phyloP scores from a whole-genome alignment of 1,140 invertebrate genomes.

The Scaptomyza graminum region DNA sequence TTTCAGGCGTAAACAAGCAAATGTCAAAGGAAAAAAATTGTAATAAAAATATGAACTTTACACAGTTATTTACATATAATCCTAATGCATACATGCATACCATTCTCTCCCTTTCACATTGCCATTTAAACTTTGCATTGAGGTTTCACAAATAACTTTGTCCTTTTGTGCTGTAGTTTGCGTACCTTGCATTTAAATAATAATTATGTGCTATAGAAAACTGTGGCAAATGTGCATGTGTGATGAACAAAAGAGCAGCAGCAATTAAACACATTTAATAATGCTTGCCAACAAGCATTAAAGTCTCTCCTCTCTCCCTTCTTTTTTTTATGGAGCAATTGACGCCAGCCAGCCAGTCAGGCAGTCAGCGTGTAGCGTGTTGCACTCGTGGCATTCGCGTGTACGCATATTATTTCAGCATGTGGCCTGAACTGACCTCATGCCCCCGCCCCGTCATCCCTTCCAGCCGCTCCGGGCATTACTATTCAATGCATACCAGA shows the following conservation, averaged over 20 bases:
- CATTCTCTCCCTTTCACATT: no score
- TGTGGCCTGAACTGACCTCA: slow-evolving; percentile 15
- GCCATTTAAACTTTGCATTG: neutral
- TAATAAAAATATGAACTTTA: neutral
- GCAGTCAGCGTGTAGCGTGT: slow-evolving; percentile 1
- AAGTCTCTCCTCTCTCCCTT: neutral
- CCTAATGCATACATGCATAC: no score
- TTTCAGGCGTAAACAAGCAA: slow-evolving; percentile 48
- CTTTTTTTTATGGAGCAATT: slow-evolving; percentile 1
- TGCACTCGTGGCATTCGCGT: slow-evolving; percentile 35
- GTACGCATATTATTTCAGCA: slow-evolving; percentile 49
- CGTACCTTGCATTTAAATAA: slow-evolving; percentile 57
- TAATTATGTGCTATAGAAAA: slow-evolving; percentile 57
- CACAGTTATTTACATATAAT: no score
- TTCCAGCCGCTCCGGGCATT: no score
- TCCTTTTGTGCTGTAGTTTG: neutral
- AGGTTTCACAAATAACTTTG: slow-evolving; percentile 52
- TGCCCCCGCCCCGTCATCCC: neutral
- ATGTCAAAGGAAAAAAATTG: slow-evolving; percentile 3
- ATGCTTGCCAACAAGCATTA: neutral
- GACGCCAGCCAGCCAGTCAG: slow-evolving; percentile 26
- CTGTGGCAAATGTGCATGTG: slow-evolving; percentile 25
- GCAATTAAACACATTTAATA: slow-evolving; percentile 16
- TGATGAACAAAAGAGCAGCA: slow-evolving; percentile 26
- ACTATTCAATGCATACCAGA: slow-evolving; percentile 19